Evolutionary conservation across 2,113 vertebrate species (phyloP).

Genomic region (Salvelinus namaycush): DNA sequence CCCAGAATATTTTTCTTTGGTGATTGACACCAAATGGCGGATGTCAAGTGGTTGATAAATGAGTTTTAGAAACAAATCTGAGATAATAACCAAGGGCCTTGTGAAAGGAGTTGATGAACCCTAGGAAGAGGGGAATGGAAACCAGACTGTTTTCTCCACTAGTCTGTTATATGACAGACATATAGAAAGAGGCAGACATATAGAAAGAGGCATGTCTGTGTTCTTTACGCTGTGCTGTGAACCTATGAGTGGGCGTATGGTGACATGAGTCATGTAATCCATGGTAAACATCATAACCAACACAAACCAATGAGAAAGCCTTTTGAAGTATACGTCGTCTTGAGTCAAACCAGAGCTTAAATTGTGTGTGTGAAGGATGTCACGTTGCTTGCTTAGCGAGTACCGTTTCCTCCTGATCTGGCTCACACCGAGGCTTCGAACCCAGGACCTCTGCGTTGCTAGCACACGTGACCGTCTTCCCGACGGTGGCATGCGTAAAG

Average conservation of each 20-base stretch:
- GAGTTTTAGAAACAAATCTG: background rate
- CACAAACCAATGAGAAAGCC: conserved; percentile 1
- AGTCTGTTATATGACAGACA: background rate
- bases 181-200: background rate
- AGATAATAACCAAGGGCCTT: background rate
- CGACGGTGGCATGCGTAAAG: too few species aligned
- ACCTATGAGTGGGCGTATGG: conserved; percentile 6
- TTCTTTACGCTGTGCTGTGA: conserved; percentile 1
- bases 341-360: conserved; percentile 8
- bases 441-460: too few species aligned
- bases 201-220: background rate
- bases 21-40: background rate
- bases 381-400: too few species aligned
- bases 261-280: conserved; percentile 18
- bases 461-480: too few species aligned
- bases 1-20: too few species aligned
- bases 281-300: conserved; percentile 29
- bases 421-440: too few species aligned
- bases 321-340: conserved; percentile 27
- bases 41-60: background rate
- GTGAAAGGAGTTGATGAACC: background rate
- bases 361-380: background rate
- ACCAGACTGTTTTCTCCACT: background rate
- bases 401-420: too few species aligned
- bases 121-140: background rate